These are phyloP conservation scores for Popillia japonica DNA, from an alignment of 1,140 invertebrate species.

Conservation along the genomic window DNA sequence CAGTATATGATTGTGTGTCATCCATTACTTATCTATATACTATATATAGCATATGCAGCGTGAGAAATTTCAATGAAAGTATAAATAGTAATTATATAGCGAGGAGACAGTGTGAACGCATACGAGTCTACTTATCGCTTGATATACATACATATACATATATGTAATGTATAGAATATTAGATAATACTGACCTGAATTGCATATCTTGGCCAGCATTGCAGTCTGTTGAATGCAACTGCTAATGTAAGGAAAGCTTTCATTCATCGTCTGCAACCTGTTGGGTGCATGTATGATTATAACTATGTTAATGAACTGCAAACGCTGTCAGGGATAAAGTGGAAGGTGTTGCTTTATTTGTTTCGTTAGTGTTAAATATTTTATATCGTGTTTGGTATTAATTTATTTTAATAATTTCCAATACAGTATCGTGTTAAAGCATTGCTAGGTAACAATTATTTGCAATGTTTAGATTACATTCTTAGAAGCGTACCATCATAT, in stretches of 20 bases:
- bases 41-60: not conserved
- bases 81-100: constrained; percentile 26
- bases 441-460: no score
- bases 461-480: no score
- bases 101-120: not conserved
- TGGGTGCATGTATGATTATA: not conserved
- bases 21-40: no score
- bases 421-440: no score
- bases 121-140: not conserved
- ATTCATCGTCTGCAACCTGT: constrained; percentile 21
- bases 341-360: no score
- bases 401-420: no score
- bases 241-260: not conserved
- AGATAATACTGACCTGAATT: constrained; percentile 32
- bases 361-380: no score
- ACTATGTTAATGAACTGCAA: not conserved
- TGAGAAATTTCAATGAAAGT: constrained; percentile 20
- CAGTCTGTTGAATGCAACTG: constrained; percentile 1
- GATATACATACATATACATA: not conserved
- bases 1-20: not conserved
- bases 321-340: no score
- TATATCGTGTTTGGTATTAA: no score
- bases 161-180: not conserved
- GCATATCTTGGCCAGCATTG: not conserved
- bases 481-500: no score